Evolutionary conservation across 2,797 vertebrate species (phyloP).

Genomic region (Acrossocheilus fasciatus): DNA sequence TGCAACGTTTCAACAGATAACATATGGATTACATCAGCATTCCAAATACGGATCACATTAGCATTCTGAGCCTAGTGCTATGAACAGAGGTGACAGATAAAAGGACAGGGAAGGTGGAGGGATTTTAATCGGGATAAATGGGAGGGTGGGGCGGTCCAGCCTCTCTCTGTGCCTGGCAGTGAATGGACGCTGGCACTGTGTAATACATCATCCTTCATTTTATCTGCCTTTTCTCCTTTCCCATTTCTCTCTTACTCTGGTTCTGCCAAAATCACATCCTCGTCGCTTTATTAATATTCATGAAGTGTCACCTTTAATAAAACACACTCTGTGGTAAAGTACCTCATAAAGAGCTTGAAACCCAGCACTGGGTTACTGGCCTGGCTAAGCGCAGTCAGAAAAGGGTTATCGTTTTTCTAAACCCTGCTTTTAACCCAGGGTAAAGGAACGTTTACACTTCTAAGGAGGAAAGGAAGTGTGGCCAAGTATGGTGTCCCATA

Average conservation of each 20-base stretch:
- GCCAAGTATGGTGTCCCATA: no score
- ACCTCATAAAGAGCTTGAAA: background rate
- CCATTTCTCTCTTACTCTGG: conserved; percentile 10
- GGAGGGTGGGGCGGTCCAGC: conserved; percentile 6
- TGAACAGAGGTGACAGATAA: conserved; percentile 51
- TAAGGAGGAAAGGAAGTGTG: no score
- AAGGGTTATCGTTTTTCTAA: background rate
- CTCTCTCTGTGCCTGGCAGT: conserved; percentile 21
- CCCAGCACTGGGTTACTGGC: background rate
- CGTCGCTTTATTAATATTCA: conserved; percentile 42
- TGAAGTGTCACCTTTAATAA: conserved; percentile 40
- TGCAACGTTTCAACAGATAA: conserved; percentile 18
- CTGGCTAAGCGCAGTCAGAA: background rate
- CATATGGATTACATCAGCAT: conserved; percentile 41
- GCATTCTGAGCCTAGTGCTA: conserved; percentile 41
- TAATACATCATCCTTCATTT: conserved; percentile 44
- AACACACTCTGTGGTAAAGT: background rate
- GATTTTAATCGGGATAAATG: conserved; percentile 55
- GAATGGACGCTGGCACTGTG: conserved; percentile 15
- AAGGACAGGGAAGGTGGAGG: conserved; percentile 41
- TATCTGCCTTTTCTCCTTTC: conserved; percentile 27
- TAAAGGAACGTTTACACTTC: background rate
- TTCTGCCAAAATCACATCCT: conserved; percentile 43
- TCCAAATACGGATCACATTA: conserved; percentile 47
- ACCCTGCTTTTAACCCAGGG: background rate